Conservation (phyloP, 2,113 vertebrate genomes). For the Chaetura pelagica region DNA sequence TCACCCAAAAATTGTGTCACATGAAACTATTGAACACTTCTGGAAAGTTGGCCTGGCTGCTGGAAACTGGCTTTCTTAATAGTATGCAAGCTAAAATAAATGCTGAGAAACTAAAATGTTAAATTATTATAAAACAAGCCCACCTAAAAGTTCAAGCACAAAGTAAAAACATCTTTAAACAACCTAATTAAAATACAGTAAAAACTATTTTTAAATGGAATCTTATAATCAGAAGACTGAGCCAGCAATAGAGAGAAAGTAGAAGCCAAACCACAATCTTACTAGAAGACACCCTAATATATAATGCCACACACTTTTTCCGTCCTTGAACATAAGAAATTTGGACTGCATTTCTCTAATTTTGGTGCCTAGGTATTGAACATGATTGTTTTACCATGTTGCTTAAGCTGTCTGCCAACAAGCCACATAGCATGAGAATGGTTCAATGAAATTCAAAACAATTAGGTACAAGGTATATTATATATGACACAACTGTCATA, state of each 20-base stretch:
- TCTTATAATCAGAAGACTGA: conserved; percentile 24
- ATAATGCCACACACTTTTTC: conserved; percentile 62
- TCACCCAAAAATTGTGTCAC: conserved; percentile 43
- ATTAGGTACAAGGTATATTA: background rate
- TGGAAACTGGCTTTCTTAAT: conserved; percentile 43
- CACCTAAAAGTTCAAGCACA: conserved; percentile 38
- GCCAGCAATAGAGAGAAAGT: background rate
- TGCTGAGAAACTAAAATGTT: conserved; percentile 24
- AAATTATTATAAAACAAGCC: conserved; percentile 13
- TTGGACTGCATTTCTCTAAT: background rate
- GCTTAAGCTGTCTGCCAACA: conserved; percentile 5
- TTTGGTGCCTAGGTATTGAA: conserved; percentile 57
- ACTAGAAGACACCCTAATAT: conserved; percentile 34
- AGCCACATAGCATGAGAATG: background rate
- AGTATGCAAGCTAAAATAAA: conserved; percentile 24
- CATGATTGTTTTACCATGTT: conserved; percentile 52
- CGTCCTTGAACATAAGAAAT: conserved; percentile 29
- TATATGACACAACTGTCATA: background rate
- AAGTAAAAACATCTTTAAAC: conserved; percentile 54
- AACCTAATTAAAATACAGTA: conserved; percentile 60
- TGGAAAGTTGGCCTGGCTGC: conserved; percentile 61
- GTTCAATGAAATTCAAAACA: conserved; percentile 20
- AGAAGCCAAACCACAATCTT: conserved; percentile 55
- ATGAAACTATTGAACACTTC: conserved; percentile 38
- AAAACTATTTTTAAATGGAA: conserved; percentile 52